Base-by-base conservation (phyloP, 2,888 invertebrate species). In the Fabriciana adippe region DNA sequence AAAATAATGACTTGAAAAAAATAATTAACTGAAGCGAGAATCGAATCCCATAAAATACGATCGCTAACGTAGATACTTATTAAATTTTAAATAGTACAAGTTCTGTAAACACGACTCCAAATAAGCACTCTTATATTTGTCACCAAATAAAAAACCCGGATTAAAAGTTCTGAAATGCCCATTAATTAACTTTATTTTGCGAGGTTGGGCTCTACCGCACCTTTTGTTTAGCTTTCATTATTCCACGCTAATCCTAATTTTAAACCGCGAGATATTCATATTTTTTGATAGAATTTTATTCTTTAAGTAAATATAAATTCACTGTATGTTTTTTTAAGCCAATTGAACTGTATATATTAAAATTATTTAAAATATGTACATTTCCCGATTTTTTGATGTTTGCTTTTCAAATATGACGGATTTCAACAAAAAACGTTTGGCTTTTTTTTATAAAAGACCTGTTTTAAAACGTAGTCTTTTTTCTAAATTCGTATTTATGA, bases 221-320 rank as follows among this genome's bases (percentile, higher is more conserved):
- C 53, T 57, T 64, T 64, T 64, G 64, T 57, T 64, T 57, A 51
- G 18, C 64, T 64, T 64, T 51, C 56, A 56, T 64, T 57, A 64
- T 56, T 50, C 56, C 41, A 48, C 50, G 64, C 56, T 64, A 64
- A 64, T 64, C 64, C 56, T 64, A 57, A 64, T 64, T 64, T 61
- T n/a, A 16, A 51, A 35, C 26, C 31, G 6, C 35, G 14, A 16
- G 26, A 61, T 61, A 61, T 61, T 61, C 35, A 59, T 57, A 59
- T 35, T 51, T 15, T 61, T 53, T 35, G 35, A 35, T 41, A 41
- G 5, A 61, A 60, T 35, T 16, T 3, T n/a, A 15, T 35, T 35
- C 18, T 53, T 35, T 18, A 59, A 26, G 31, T 59, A 13, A 48
- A n/a, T 48, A 59, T 1, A 48, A 59, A 59, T 59, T 41, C 35